Evolutionary conservation across 2,888 invertebrate species (phyloP), one percentile per base, ranked within the genome.

Genomic region (Caradrina clavipalpis): DNA sequence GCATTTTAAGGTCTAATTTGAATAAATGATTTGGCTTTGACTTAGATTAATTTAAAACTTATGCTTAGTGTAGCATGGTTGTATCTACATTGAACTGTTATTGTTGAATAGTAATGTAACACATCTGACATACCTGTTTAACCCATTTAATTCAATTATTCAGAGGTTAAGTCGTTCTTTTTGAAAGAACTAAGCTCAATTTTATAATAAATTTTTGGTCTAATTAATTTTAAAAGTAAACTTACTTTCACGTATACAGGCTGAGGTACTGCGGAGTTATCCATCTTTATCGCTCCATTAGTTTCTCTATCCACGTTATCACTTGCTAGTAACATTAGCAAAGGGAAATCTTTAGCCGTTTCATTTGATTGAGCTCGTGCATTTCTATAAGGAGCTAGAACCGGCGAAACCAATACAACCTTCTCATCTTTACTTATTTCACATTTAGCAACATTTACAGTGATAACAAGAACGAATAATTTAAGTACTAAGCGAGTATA

Each of bases 161-260:
- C 2, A 35, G 35, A 8, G 35, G 6, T 35, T 3, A 8, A 8
- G 3, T 8, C 1, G 6, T 1, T 13, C 39, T 11, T 39, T 11
- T 39, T 39, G 2, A 39, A 2, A 11, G 39, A 39, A 39, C 39
- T 39, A 13, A 1, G 39, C 39, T 39, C 1, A 39, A 8, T 35
- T 35, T 35, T 8, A 8, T 35, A 8, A 35, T 8, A 7, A 31
- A 35, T 35, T 35, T 35, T 8, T 8, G 8, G 35, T 35, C 8
- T 8, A 35, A 35, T 35, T 8, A 35, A 35, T n/a, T 31, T 8
- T 10, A 13, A 1, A 49, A 21, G 0, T n/a, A 11, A 17, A 76
- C 95, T 92, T 83, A 95, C 95, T 87, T 93, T 85, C 4, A 95
- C 94, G 64, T 94, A 95, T 57, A 95, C 88, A 5, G 92, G 94